Base-by-base conservation (phyloP, 2,113 vertebrate genomes). In the Variabilichromis moorii region DNA sequence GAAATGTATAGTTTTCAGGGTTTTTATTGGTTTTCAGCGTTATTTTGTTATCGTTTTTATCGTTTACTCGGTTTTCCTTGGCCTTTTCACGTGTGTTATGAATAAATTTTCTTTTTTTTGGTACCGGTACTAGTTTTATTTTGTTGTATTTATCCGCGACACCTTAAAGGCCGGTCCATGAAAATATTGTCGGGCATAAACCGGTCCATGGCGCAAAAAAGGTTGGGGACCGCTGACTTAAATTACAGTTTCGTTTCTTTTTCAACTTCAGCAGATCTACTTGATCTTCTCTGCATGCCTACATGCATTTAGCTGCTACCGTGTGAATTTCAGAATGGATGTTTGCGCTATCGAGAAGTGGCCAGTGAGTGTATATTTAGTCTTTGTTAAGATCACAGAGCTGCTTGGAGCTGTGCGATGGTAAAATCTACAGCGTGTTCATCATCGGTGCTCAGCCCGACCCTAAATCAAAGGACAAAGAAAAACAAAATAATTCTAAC, bases 351-450 rank as follows among this genome's bases (percentile, higher is more conserved):
- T 21, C 1, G 4, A 40, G 63, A 68, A 68, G 35, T 40, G 19
- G 0, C 63, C 63, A 68, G 7, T 24, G 11, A 66, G 61, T 35
- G 0, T 66, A 66, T 12, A 63, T 35, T n/a, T 63, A 66, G 31
- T 35, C 61, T 66, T 21, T 68, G 35, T 21, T 40, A 40, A 21
- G 35, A 40, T 21, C n/a, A 68, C 19, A 68, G 63, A 68, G 33
- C 33, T 40, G 63, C 33, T 40, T 19, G 59, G 59, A 63, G 28
- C 59, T 0, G 4, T 68, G 35, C 19, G 7, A 40, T 40, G 19
- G 63, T 24, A 40, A 68, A 40, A 40, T 0, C 61, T 21, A 63
- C 31, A 35, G 17, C 0, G 10, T 21, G 33, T 0, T 66, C 19
- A 66, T 66, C 33, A n/a, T 66, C 4, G 4, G 19, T 37, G 11